Evolutionary conservation across 1,140 invertebrate genomes (phyloP).

Genomic region (Charaxes varanes): DNA sequence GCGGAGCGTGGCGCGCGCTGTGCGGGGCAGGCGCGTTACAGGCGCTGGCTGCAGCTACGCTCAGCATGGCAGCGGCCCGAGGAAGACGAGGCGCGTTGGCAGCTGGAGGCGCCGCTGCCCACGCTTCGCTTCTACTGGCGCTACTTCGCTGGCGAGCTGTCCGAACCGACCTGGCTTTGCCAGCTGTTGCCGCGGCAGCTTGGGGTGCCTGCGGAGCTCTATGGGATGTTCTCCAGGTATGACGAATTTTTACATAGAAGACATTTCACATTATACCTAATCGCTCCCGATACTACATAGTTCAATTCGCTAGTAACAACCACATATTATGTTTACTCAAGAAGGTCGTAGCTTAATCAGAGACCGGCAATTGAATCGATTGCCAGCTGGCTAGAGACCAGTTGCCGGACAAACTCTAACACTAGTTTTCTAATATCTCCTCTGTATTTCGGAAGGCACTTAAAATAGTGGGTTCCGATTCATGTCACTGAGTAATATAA

Average conservation of each 20-base stretch:
- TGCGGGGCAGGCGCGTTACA: conserved; percentile 79
- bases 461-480: too few relatives aligned
- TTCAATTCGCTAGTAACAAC: too few relatives aligned
- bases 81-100: conserved; percentile 79
- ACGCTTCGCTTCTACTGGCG: conserved; percentile 79
- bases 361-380: too few relatives aligned
- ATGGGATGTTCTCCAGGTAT: conserved; percentile 79
- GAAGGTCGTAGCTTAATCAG: too few relatives aligned
- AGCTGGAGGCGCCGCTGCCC: conserved; percentile 80
- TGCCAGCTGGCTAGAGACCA: not conserved
- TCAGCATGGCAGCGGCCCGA: conserved; percentile 80
- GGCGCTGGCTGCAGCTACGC: conserved; percentile 79
- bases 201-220: conserved; percentile 85
- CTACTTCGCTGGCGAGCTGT: conserved; percentile 76
- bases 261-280: too few relatives aligned
- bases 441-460: too few relatives aligned
- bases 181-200: conserved; percentile 81
- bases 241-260: too few relatives aligned
- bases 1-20: conserved; percentile 79
- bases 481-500: too few relatives aligned
- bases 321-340: not conserved
- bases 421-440: too few relatives aligned
- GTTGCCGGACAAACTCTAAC: not conserved
- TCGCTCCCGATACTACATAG: too few relatives aligned
- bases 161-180: conserved; percentile 77